phyloP scores from a whole-genome alignment of 1,140 invertebrate genomes.

The Mercenaria mercenaria region DNA sequence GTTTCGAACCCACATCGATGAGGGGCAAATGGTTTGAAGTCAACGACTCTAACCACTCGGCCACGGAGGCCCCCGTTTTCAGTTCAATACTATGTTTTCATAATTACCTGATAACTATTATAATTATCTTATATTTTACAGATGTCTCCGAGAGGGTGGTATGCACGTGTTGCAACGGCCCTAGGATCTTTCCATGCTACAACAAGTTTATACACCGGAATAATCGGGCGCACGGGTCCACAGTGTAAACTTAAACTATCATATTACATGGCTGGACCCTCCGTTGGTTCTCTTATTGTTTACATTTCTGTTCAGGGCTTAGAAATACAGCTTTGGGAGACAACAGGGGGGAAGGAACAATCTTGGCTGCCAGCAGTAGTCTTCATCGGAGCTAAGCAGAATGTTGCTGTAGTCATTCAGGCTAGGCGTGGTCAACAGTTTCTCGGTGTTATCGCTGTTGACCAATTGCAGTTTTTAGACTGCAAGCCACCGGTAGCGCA shows the following conservation, averaged over 20 bases:
- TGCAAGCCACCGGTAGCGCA: constrained; percentile 67
- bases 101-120: too few species aligned
- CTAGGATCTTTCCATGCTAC: constrained; percentile 68
- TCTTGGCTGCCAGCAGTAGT: constrained; percentile 73
- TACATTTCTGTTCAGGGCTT: constrained; percentile 61
- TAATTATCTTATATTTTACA: constrained; percentile 38
- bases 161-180: constrained; percentile 74
- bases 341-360: constrained; percentile 67
- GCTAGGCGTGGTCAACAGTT: constrained; percentile 69
- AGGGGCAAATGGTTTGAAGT: too few species aligned
- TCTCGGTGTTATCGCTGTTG: constrained; percentile 74
- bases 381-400: constrained; percentile 73
- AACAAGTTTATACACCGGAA: constrained; percentile 71
- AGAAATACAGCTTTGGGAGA: constrained; percentile 64
- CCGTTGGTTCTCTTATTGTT: constrained; percentile 74
- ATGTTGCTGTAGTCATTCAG: constrained; percentile 71
- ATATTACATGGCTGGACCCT: constrained; percentile 77
- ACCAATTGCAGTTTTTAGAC: constrained; percentile 77
- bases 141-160: constrained; percentile 64
- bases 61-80: too few species aligned
- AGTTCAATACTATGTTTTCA: too few species aligned
- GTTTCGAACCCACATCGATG: too few species aligned
- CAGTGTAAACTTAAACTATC: constrained; percentile 76
- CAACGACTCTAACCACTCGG: too few species aligned
- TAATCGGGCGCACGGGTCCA: constrained; percentile 77